phyloP scores from a whole-genome alignment of 2,888 invertebrate genomes.

The Pomacea canaliculata region DNA sequence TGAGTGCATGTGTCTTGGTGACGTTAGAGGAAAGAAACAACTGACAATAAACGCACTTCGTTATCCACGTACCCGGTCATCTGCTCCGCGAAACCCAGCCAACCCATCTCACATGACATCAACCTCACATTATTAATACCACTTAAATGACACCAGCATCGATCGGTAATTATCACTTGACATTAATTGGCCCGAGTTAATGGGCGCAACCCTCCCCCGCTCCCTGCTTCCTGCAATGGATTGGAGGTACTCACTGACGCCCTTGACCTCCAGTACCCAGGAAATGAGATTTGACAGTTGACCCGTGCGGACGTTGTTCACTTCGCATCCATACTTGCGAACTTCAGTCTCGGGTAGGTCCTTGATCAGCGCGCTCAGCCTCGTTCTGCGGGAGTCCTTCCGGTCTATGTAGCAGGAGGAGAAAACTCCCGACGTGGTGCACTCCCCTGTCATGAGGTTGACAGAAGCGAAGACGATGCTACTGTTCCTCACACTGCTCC shows the following conservation, averaged over 20 bases:
- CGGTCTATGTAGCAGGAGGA: constrained; percentile 13
- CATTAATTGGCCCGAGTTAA: no score
- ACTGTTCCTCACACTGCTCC: neutral
- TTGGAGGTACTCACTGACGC: constrained; percentile 2
- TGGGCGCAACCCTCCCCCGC: no score
- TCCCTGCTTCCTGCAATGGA: no score
- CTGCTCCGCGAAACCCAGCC: no score
- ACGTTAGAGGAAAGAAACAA: no score
- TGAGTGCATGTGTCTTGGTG: no score
- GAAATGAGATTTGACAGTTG: neutral
- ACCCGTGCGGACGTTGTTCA: constrained; percentile 1
- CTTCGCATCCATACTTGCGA: constrained; percentile 7
- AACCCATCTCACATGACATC: no score
- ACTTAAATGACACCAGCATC: no score
- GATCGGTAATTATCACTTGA: no score
- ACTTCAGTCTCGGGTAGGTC: neutral
- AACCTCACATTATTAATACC: no score
- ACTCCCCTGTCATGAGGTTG: neutral
- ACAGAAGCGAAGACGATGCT: constrained; percentile 10
- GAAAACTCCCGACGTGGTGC: constrained; percentile 11
- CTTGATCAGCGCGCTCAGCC: constrained; percentile 3
- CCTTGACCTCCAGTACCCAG: constrained; percentile 7
- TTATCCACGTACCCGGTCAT: no score
- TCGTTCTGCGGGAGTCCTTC: neutral
- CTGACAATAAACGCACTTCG: no score